These are phyloP conservation scores for Arion vulgaris DNA, from an alignment of 1,140 invertebrate genomes.

Conservation along the genomic window DNA sequence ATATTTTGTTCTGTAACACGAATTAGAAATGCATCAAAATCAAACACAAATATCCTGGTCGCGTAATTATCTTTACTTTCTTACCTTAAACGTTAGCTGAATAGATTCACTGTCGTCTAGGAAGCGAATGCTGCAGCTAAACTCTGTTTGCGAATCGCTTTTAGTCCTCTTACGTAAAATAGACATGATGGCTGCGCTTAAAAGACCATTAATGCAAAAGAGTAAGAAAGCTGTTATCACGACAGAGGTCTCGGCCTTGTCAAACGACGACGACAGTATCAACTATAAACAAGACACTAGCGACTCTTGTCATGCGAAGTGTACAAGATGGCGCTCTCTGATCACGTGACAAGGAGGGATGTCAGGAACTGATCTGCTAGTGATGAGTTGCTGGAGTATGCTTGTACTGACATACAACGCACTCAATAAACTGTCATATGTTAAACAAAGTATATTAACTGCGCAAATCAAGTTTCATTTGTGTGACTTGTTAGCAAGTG, in stretches of 20 bases:
- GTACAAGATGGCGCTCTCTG: constrained; percentile 45
- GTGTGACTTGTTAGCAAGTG: background rate
- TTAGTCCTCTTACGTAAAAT: constrained; percentile 66
- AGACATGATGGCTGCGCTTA: constrained; percentile 41
- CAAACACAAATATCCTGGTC: too few relatives aligned
- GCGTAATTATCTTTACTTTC: too few relatives aligned
- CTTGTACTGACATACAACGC: background rate
- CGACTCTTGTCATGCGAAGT: background rate
- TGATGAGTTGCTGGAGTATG: background rate
- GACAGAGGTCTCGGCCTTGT: constrained; percentile 4
- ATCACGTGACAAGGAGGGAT: constrained; percentile 39
- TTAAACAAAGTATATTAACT: background rate
- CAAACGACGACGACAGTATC: constrained; percentile 30
- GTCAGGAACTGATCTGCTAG: background rate
- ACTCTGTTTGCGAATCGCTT: constrained; percentile 71
- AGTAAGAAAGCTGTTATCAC: background rate
- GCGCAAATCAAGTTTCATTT: background rate
- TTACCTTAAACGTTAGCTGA: constrained; percentile 95
- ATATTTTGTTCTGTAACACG: too few relatives aligned
- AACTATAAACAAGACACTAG: background rate
- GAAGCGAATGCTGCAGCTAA: constrained; percentile 93
- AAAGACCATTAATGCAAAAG: background rate
- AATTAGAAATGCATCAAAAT: too few relatives aligned
- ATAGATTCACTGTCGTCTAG: constrained; percentile 95
- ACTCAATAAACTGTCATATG: background rate